Evolutionary conservation across 1,140 invertebrate species (phyloP).

Genomic region (Diachasma alloeum): DNA sequence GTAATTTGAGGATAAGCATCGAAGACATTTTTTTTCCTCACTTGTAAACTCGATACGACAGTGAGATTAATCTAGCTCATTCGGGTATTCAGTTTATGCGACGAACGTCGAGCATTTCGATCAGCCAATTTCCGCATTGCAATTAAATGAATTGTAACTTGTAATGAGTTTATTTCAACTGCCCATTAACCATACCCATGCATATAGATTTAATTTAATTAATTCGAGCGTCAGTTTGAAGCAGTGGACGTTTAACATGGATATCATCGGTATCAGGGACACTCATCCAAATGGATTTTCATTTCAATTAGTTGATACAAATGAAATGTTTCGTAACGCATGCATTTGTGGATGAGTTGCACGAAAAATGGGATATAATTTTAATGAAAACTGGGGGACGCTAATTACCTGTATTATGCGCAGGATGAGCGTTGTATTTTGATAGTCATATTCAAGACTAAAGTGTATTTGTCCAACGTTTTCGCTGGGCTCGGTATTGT

Average conservation of each 20-base stretch:
- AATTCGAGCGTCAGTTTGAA: not conserved
- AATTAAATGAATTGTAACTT: not conserved
- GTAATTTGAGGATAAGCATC: constrained; percentile 6
- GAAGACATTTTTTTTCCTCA: not conserved
- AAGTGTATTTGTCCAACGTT: constrained; percentile 96
- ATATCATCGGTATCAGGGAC: not conserved
- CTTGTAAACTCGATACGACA: not conserved
- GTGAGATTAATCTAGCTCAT: not conserved
- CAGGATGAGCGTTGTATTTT: constrained; percentile 90
- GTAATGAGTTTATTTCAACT: not conserved
- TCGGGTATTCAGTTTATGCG: not conserved
- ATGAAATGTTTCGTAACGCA: not conserved
- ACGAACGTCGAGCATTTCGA: not conserved
- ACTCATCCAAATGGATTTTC: not conserved
- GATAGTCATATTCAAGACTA: constrained; percentile 94
- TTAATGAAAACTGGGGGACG: not conserved
- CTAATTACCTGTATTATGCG: constrained; percentile 83
- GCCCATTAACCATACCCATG: not conserved
- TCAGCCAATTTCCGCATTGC: not conserved
- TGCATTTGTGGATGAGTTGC: not conserved
- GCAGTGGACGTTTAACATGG: not conserved
- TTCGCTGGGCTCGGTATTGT: constrained; percentile 89
- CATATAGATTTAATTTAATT: not conserved
- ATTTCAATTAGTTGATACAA: not conserved
- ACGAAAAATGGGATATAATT: not conserved